Evolutionary conservation across 2,888 invertebrate genomes (phyloP).

Genomic region (Byasa hedistus): DNA sequence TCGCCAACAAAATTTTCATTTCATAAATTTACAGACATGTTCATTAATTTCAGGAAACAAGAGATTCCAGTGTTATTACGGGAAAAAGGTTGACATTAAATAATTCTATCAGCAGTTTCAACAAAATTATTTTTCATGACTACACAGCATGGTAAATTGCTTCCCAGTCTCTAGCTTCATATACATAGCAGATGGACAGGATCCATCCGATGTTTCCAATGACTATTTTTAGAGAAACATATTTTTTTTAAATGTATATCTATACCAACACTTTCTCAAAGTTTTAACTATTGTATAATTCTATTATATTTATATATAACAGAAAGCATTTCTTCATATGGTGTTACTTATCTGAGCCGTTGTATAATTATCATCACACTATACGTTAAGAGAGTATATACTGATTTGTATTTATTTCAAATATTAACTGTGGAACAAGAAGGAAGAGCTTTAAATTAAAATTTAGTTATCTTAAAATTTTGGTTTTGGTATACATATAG

Average conservation of each 20-base stretch:
- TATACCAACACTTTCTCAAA: neutral
- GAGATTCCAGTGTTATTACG: conserved; percentile 47
- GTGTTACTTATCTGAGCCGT: neutral
- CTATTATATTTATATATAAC: neutral
- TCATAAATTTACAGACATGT: neutral
- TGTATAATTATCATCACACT: neutral
- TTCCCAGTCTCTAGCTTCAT: conserved; percentile 8
- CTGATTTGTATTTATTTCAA: no score
- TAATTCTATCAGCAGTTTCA: conserved; percentile 39
- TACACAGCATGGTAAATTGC: conserved; percentile 23
- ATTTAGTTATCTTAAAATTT: no score
- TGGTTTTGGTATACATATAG: no score
- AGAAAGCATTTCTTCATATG: neutral
- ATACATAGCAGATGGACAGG: neutral
- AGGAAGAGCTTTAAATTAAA: no score
- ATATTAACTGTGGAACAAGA: no score
- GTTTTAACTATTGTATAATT: neutral
- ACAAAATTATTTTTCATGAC: conserved; percentile 23
- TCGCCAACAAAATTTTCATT: no score
- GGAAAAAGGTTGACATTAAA: conserved; percentile 52
- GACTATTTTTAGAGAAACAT: neutral
- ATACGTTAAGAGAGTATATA: neutral
- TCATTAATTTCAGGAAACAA: conserved; percentile 44
- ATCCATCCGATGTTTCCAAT: neutral
- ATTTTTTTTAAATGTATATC: neutral